Percentiles rank a stretch among this genome's conserved stretches.
Evolutionary conservation across 1,140 invertebrate genomes (phyloP).

Genomic region (Zaprionus taronus): DNA sequence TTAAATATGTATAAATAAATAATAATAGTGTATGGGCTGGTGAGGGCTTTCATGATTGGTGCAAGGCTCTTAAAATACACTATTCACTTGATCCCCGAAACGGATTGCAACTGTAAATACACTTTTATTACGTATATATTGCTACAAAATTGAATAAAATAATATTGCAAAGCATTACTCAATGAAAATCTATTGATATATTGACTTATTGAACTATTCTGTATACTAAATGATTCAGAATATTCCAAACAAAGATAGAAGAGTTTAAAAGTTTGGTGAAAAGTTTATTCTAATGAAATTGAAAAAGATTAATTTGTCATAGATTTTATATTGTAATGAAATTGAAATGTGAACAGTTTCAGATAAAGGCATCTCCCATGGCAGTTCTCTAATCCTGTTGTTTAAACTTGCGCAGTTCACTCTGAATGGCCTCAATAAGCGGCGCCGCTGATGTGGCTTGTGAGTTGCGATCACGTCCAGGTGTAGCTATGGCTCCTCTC

Average conservation of each 20-base stretch:
- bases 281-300: constrained; percentile 41
- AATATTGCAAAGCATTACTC: constrained; percentile 17
- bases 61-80: constrained; percentile 36
- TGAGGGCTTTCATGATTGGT: constrained; percentile 64
- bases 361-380: background rate
- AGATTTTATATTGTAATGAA: constrained; percentile 7
- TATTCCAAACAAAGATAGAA: background rate
- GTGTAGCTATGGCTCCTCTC: constrained; percentile 57
- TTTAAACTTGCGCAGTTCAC: constrained; percentile 86
- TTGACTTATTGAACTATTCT: background rate
- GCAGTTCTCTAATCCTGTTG: constrained; percentile 48
- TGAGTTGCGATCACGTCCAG: constrained; percentile 8
- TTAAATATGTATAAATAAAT: constrained; percentile 51
- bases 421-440: constrained; percentile 87
- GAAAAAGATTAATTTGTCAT: constrained; percentile 33
- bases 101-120: constrained; percentile 49
- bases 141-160: constrained; percentile 20
- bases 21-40: constrained; percentile 62
- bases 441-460: constrained; percentile 86
- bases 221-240: background rate
- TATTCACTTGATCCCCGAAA: constrained; percentile 15
- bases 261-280: constrained; percentile 16
- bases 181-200: background rate
- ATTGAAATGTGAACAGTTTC: background rate
- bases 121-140: constrained; percentile 20